Base-by-base conservation (phyloP, 2,888 invertebrate genomes). In the Amblyjoppa proteus region DNA sequence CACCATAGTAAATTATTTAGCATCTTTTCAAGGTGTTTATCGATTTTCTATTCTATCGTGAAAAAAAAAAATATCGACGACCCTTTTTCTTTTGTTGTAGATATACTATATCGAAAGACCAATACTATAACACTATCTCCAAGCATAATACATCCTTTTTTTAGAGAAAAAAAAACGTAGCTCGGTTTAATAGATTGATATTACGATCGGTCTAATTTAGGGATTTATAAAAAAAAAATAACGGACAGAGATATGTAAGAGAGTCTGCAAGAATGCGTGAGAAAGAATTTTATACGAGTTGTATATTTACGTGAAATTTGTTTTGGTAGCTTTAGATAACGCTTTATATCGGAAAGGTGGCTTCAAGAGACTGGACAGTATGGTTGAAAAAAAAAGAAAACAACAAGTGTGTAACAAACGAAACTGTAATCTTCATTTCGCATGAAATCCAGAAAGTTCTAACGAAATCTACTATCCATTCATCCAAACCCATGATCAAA, bases 211-310 rank as follows among this genome's bases (percentile, higher is more conserved):
- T 84, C 84, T 88, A 87, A 88, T 81, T 87, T 81, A 83, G 77
- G 71, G 51, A 68, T 70, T 70, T 51, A 66, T 51, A 71, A 45
- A 20, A 53, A 45, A 34, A 58, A 61, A 49, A 51, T 7, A 49
- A 13, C 11, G 45, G 71, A 61, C 53, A 74, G 31, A 74, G 20
- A 84, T 5, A 64, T 64, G 53, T 76, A 70, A 77, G 73, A 69
- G 66, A 84, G 87, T 76, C 84, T 74, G 87, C 83, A 79, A 83
- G 84, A 89, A 84, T 88, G 88, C 76, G 87, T 88, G 88, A 88
- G 86, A 85, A 87, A 88, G 86, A 84, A 78, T 89, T 90, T 91
- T 90, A 87, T 91, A 91, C 89, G 87, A 90, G 88, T 87, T 88
- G 89, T 89, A 88, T 85, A 86, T 88, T 84, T 90, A 87, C 70